Evolutionary conservation across 2,113 vertebrate genomes (phyloP), one percentile per base, ranked within the genome.

Genomic region (Lucifuga dentata): DNA sequence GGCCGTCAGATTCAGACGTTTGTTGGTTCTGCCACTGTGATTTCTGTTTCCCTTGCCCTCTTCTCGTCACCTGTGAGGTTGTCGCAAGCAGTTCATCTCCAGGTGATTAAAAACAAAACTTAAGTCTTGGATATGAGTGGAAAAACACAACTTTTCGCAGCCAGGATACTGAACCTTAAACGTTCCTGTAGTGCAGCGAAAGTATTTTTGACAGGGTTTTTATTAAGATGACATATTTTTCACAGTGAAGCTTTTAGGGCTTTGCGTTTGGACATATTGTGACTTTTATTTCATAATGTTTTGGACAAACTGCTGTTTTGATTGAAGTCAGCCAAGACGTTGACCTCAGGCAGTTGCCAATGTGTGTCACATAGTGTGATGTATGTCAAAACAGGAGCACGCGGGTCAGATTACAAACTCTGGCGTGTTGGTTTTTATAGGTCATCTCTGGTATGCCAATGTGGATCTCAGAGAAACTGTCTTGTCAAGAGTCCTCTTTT

Each of bases 391-490:
- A 9, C 23, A 56, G 51, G 35, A 32, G 59, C 55, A 38, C n/a
- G 56, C 50, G 61, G 70, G 82, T 85, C 69, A 66, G 41, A 20
- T 58, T 46, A 43, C 62, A 68, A 76, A 67, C 78, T 71, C 60
- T 74, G 44, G 71, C 40, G 3, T 5, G 60, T 44, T 69, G 73
- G 46, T 43, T 78, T 86, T 76, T 74, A 68, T 81, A 66, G 83
- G 81, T 85, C 65, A 53, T 41, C 64, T 74, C 53, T 52, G 76
- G 68, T 41, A 61, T 73, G 73, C 64, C 49, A 13, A 24, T 12
- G 38, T 38, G 61, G 43, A 46, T 59, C 46, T 13, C 44, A 11
- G 58, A 15, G 41, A 13, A 73, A 60, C 29, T 10, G 49, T 58
- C 68, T 41, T n/a, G 46, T 65, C 15, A 1, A 78, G 84, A 78